Evolutionary conservation across 2,113 vertebrate species (phyloP).

Genomic region (Apteryx mantelli): DNA sequence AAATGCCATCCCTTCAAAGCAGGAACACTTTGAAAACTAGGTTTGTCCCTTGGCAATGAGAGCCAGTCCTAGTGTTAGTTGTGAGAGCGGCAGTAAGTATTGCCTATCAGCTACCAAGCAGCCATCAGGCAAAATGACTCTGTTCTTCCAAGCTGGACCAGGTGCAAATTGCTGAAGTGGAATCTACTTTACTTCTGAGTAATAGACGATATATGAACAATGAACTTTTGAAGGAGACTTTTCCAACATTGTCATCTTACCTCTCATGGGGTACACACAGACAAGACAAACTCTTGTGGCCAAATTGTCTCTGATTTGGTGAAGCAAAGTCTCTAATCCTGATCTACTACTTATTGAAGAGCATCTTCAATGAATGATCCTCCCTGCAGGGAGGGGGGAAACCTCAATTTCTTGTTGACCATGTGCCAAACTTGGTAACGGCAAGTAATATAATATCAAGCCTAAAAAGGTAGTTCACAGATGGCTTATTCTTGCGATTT

Average conservation of each 20-base stretch:
- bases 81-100: not conserved
- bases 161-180: not conserved
- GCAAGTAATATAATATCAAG: not conserved
- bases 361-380: not conserved
- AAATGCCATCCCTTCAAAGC: not conserved
- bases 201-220: not conserved
- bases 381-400: not conserved
- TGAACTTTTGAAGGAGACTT: not conserved
- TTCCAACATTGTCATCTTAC: not conserved
- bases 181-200: not conserved
- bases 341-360: not conserved
- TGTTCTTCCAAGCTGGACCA: not conserved
- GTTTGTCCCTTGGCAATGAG: not conserved
- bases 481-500: not conserved
- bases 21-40: not conserved
- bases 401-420: not conserved
- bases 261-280: not conserved
- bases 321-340: not conserved
- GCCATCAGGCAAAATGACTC: not conserved
- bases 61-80: not conserved
- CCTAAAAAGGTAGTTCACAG: not conserved
- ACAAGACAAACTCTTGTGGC: not conserved
- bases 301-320: not conserved
- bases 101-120: not conserved
- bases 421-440: not conserved